Evolutionary conservation across 92 coral and sea anemone species (phyloP), one percentile per base, ranked within the genome.

Genomic region (Bergia puertoricense): DNA sequence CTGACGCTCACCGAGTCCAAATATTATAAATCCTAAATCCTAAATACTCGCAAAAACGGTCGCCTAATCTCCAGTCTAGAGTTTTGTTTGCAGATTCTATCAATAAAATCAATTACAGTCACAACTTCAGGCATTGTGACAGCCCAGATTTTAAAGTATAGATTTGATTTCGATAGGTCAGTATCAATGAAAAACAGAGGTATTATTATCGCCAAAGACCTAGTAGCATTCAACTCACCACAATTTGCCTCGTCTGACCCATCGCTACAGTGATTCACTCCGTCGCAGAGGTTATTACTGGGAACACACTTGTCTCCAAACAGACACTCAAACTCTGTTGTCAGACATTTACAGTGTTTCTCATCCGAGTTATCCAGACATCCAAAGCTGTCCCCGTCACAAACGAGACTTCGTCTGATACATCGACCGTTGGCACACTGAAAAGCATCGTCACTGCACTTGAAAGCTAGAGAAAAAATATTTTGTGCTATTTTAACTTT

Each of bases 351-450:
- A 56, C 95, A 92, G 44, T 90, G 74, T 16, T 39, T 77, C 77
- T 94, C 98, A 74, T 94, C 98, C 6, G 98, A 95, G 50, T 78
- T 89, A 78, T 96, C 99, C 13, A 90, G 48, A 46, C 99, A 96
- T 11, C 86, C 94, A 42, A 62, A 81, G 40, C 50, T 66, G 56
- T 81, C 86, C 0, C 68, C 92, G 77, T 96, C 95, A 75, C 99
- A 96, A 4, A 90, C 90, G 6, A 91, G 88, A 5, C 88, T 94
- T 56, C 85, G 81, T 45, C 88, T 93, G 40, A 96, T 89, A 57
- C 98, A 96, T 38, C 86, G 91, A 23, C 98, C 96, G 54, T 94
- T 96, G 37, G 88, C 88, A 57, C 98, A 96, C 85, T 92, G 95
- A 79, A 96, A 96, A 20, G 79, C 76, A 2, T 85, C 68, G 42